Percentiles rank a stretch among this genome's conserved stretches.
These are phyloP conservation scores for Papilio helenus DNA, from an alignment of 1,140 invertebrate species.

Conservation along the genomic window DNA sequence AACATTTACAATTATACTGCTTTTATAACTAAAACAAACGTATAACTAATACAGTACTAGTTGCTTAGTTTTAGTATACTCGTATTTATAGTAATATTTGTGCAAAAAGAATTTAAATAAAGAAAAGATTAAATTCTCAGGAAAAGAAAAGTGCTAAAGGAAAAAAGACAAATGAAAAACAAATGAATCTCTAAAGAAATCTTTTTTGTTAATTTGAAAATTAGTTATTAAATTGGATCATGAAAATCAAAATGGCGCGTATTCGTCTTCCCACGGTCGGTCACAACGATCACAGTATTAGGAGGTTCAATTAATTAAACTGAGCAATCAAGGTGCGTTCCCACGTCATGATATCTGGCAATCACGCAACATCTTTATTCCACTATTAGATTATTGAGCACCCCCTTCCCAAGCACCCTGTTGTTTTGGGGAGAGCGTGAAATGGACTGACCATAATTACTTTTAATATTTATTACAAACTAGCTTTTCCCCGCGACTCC, in stretches of 20 bases:
- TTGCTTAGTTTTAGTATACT: too few species aligned
- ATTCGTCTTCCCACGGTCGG: constrained; percentile 62
- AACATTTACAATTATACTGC: too few species aligned
- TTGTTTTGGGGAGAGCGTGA: constrained; percentile 79
- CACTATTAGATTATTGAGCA: constrained; percentile 70
- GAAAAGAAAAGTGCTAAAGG: too few species aligned
- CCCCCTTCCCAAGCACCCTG: constrained; percentile 51
- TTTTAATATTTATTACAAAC: constrained; percentile 55
- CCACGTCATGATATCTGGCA: constrained; percentile 78
- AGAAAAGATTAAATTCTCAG: not conserved
- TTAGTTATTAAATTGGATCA: not conserved
- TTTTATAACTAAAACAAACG: too few species aligned
- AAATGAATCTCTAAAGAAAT: not conserved
- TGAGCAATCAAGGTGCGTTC: constrained; percentile 77
- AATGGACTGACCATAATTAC: constrained; percentile 69
- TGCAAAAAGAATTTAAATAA: too few species aligned
- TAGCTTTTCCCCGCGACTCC: not conserved
- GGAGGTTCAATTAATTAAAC: constrained; percentile 74
- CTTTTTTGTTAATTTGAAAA: not conserved
- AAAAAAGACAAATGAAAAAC: not conserved
- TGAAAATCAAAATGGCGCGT: constrained; percentile 9
- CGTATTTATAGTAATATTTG: too few species aligned
- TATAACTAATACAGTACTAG: too few species aligned
- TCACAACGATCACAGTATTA: constrained; percentile 54
- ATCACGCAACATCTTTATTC: constrained; percentile 82